Percentiles rank a stretch among this genome's conserved stretches.
Conservation (phyloP, 2,797 vertebrate species). For the Xiphorhynchus erythropygius region DNA sequence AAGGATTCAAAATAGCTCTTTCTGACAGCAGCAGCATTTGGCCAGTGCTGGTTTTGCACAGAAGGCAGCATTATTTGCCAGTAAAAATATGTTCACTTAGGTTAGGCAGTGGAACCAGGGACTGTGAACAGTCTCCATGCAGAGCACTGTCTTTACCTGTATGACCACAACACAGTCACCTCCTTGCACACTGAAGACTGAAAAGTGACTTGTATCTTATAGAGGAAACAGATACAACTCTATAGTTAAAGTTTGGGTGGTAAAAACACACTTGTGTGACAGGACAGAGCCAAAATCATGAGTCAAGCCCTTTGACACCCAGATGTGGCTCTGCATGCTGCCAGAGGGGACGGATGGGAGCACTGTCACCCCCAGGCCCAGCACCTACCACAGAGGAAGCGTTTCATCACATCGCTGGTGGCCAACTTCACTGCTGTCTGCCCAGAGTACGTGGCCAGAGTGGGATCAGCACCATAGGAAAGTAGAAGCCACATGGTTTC, state of each 20-base stretch:
- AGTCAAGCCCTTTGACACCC: neutral
- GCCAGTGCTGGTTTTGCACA: neutral
- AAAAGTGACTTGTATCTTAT: neutral
- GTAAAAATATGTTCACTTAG: neutral
- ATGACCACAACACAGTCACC: neutral
- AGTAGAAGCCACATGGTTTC: slow-evolving; percentile 94
- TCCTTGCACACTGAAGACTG: neutral
- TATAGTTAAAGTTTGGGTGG: neutral
- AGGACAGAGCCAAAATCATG: neutral
- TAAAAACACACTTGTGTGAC: neutral
- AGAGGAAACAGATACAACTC: neutral
- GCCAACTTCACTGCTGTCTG: slow-evolving; percentile 95
- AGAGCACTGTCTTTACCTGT: neutral
- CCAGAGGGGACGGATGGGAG: neutral
- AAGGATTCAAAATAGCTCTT: neutral
- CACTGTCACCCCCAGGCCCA: neutral
- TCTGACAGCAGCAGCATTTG: neutral
- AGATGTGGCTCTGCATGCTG: neutral
- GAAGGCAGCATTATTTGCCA: neutral
- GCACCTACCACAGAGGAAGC: slow-evolving; percentile 89
- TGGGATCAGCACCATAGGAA: slow-evolving; percentile 95
- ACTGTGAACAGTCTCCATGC: neutral
- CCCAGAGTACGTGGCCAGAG: slow-evolving; percentile 95
- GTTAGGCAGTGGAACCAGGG: neutral
- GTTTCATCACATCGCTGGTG: slow-evolving; percentile 91